Base-by-base conservation (phyloP, 1,140 invertebrate genomes). In the Formica selysi region DNA sequence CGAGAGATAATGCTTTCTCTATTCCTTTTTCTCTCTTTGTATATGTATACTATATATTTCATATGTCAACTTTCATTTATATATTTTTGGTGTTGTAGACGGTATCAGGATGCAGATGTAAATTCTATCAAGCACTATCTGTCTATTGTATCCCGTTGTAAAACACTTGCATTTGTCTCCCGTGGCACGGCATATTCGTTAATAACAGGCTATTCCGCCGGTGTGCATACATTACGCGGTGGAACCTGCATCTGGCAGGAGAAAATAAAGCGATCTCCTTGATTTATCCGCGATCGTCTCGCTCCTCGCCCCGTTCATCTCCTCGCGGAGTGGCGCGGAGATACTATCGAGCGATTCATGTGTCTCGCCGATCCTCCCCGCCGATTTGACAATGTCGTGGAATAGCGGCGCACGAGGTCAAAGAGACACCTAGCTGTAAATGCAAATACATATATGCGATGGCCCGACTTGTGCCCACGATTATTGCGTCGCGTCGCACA, bases 391-490 rank as follows among this genome's bases (percentile, higher is more conserved):
- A 62, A 88, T 64, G 89, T 90, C 86, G 74, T 29, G 70, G 78
- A 29, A 26, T 73, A 67, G 80, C 83, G 86, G 89, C 85, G 48
- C 64, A 78, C 41, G 86, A 70, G 89, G 86, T 90, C 87, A 90
- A 71, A 41, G 87, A 76, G 87, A 86, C 87, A 79, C 83, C 85
- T 88, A 89, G 74, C 65, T 91, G 90, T 79, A 89, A 92, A 93
- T 92, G 91, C 91, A 93, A 93, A 93, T 93, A 91, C 90, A 92
- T 90, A 87, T 87, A 92, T 86, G 79, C 65, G 87, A 57, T 87
- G 90, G 51, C 85, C 86, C 44, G 44, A 48, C 44, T 48, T 48
- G 79, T 87, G 88, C 89, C 88, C 92, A 91, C 91, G 92, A 91
- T 93, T 93, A 94, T 93, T 93, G 91, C 88, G 48, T 78, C 92